Evolutionary conservation across 2,888 invertebrate genomes (phyloP).

Genomic region (Melinopterus prodromus): DNA sequence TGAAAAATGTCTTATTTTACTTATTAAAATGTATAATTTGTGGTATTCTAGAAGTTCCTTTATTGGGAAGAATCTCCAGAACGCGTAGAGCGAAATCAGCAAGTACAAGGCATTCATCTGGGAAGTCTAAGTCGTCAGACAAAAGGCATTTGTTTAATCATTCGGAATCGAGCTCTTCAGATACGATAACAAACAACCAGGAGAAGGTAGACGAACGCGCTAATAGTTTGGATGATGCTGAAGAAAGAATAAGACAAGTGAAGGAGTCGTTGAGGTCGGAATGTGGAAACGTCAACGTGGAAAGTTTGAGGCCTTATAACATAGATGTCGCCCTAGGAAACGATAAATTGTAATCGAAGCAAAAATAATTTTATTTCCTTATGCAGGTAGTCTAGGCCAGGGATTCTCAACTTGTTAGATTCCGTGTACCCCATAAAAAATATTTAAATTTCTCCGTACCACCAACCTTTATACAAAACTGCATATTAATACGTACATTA

Average conservation of each 20-base stretch:
- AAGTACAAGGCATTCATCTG: slow-evolving; percentile 55
- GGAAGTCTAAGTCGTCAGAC: slow-evolving; percentile 53
- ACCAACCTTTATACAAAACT: no score
- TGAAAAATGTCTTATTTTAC: background rate
- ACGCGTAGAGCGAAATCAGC: slow-evolving; percentile 74
- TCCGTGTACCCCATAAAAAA: no score
- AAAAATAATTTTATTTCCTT: slow-evolving; percentile 21
- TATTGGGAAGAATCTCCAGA: slow-evolving; percentile 72
- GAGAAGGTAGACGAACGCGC: slow-evolving; percentile 38
- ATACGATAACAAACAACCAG: slow-evolving; percentile 43
- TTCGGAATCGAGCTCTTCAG: slow-evolving; percentile 57
- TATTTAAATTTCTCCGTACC: no score
- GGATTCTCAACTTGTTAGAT: no score
- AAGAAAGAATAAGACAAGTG: slow-evolving; percentile 53
- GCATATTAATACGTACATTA: no score
- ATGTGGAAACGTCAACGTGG: slow-evolving; percentile 40
- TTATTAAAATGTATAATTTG: slow-evolving; percentile 6
- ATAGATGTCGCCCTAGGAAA: slow-evolving; percentile 53
- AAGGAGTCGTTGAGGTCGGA: slow-evolving; percentile 51
- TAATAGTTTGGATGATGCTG: slow-evolving; percentile 51
- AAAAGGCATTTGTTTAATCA: slow-evolving; percentile 52
- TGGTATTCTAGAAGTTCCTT: slow-evolving; percentile 64
- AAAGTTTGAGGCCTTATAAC: slow-evolving; percentile 53
- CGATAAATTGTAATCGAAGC: slow-evolving; percentile 50
- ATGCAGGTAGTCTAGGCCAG: background rate